phyloP scores from a whole-genome alignment of 2,113 vertebrate genomes.

The Anguilla japonica region DNA sequence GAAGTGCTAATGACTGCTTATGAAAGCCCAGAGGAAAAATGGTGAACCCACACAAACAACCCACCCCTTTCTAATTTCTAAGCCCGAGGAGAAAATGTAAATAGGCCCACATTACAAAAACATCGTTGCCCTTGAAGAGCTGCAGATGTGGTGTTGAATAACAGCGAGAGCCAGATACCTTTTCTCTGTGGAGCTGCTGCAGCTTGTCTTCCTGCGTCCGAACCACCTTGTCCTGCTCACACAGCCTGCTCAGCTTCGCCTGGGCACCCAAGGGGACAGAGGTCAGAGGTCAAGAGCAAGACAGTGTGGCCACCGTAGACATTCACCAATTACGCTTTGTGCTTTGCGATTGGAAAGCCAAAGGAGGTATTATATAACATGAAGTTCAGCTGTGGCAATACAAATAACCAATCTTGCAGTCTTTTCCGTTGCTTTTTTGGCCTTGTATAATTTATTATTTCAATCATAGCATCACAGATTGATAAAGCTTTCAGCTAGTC shows the following conservation, averaged over 20 bases:
- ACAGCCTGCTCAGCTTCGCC: conserved; percentile 89
- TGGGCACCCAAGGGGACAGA: conserved; percentile 46
- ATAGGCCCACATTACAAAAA: neutral
- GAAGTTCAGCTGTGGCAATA: neutral
- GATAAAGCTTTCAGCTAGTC: too few relatives aligned
- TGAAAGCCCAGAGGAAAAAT: neutral
- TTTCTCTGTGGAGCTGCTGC: conserved; percentile 95
- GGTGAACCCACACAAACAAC: neutral
- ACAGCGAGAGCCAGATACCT: conserved; percentile 68
- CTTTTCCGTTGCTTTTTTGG: neutral
- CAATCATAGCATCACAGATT: too few relatives aligned
- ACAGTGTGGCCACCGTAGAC: neutral
- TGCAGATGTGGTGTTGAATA: neutral
- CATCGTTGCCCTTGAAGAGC: neutral
- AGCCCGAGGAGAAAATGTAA: neutral
- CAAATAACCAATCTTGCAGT: neutral
- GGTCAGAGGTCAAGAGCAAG: neutral
- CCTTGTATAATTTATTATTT: too few relatives aligned
- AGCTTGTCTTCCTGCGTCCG: conserved; percentile 89
- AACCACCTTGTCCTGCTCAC: conserved; percentile 93
- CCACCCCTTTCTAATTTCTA: neutral
- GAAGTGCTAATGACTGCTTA: neutral
- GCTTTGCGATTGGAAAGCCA: neutral
- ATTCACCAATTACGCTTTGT: neutral
- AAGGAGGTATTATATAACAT: neutral